Conservation (phyloP, 2,113 vertebrate genomes). For the Trogon melanurus region DNA sequence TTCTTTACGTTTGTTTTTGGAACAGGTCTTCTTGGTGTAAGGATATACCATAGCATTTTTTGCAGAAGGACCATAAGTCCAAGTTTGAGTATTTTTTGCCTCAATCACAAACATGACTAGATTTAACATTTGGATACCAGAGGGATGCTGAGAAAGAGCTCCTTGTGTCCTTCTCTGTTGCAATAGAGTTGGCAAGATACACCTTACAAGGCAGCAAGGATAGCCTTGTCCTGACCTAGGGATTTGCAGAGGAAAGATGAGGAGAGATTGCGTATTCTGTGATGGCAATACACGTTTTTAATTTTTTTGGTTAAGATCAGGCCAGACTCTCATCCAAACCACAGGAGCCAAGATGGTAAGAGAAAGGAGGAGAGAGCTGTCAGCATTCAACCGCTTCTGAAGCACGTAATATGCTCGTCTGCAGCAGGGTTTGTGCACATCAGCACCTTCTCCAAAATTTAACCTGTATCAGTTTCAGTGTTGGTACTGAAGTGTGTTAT, state of each 20-base stretch:
- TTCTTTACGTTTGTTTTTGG: background rate
- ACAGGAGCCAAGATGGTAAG: background rate
- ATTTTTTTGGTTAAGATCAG: background rate
- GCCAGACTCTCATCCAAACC: background rate
- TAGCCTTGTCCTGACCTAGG: background rate
- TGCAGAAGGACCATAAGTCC: background rate
- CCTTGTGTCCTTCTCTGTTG: background rate
- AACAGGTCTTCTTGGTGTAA: background rate
- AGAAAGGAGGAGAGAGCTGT: background rate
- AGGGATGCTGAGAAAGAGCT: background rate
- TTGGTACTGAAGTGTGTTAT: background rate
- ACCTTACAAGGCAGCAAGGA: background rate
- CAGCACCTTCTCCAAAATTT: background rate
- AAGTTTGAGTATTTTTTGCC: background rate
- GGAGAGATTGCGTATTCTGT: background rate
- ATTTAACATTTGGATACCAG: background rate
- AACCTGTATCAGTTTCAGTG: background rate
- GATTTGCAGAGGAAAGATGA: background rate
- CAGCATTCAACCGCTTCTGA: background rate
- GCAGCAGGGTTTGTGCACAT: background rate
- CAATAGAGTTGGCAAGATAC: background rate
- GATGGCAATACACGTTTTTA: accelerated
- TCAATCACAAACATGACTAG: background rate
- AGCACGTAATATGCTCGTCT: background rate
- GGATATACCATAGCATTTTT: background rate